Percentiles rank a stretch among this genome's conserved stretches.
These are phyloP conservation scores for Buphagus erythrorhynchus DNA, from an alignment of 2,797 vertebrate species.

Conservation along the genomic window DNA sequence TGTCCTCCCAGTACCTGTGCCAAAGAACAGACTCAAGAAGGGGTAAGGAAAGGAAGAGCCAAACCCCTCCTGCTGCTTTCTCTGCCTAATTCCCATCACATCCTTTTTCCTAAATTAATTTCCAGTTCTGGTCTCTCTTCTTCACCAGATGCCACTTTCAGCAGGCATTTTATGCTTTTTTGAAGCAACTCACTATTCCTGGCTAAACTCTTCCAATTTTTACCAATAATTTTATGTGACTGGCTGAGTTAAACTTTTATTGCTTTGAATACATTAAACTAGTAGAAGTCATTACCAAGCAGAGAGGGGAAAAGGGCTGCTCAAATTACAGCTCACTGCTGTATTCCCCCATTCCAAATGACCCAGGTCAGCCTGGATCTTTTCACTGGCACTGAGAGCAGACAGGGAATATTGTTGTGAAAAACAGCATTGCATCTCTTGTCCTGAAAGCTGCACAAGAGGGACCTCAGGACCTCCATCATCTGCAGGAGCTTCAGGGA, in stretches of 20 bases:
- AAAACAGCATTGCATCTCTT: background rate
- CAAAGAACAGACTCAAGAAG: background rate
- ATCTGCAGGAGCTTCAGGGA: background rate
- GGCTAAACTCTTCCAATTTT: slow-evolving; percentile 2
- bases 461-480: background rate
- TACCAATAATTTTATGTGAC: slow-evolving; percentile 35
- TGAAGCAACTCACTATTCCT: background rate
- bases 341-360: background rate
- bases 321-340: slow-evolving; percentile 1
- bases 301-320: slow-evolving; percentile 4
- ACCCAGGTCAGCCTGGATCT: background rate
- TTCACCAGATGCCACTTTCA: background rate
- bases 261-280: slow-evolving; percentile 34
- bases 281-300: slow-evolving; percentile 9
- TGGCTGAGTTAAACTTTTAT: slow-evolving; percentile 4
- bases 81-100: background rate
- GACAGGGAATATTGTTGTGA: background rate
- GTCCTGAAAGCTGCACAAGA: background rate
- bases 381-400: background rate
- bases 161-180: background rate
- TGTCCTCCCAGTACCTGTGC: background rate
- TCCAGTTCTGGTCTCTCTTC: background rate
- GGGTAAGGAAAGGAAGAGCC: background rate
- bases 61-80: background rate
- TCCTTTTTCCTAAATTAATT: background rate